Conservation (phyloP, 2,888 invertebrate species). For the Heliconius ethilla region DNA sequence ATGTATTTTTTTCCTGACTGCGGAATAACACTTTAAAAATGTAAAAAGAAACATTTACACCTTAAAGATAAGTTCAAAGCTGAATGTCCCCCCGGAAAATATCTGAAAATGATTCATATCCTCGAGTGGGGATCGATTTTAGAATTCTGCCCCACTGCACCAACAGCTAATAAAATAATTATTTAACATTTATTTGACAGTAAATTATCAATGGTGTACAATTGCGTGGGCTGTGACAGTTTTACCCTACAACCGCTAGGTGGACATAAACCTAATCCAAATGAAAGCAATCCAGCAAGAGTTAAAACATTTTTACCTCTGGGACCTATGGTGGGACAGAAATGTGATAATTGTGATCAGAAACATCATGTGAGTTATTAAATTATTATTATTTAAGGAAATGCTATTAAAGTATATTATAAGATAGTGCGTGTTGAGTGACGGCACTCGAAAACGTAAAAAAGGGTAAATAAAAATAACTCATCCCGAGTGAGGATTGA, state of each 20-base stretch:
- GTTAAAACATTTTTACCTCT: slow-evolving; percentile 85
- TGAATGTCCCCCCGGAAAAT: too few species aligned
- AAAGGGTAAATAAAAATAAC: too few species aligned
- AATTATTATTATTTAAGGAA: background rate
- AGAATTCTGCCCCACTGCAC: too few species aligned
- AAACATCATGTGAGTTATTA: slow-evolving; percentile 84
- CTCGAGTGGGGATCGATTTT: too few species aligned
- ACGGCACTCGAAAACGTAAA: background rate
- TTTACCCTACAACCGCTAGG: slow-evolving; percentile 90
- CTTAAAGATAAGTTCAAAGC: too few species aligned
- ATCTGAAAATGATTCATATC: too few species aligned
- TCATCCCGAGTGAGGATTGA: too few species aligned
- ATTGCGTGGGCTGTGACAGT: slow-evolving; percentile 95
- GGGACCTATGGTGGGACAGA: slow-evolving; percentile 84
- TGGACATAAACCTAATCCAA: slow-evolving; percentile 80
- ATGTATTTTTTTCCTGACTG: too few species aligned
- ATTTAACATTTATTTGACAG: slow-evolving; percentile 64
- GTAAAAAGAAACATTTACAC: too few species aligned
- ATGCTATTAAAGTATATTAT: background rate
- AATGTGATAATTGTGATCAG: slow-evolving; percentile 89
- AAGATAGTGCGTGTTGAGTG: background rate
- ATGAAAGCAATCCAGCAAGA: slow-evolving; percentile 77
- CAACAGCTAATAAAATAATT: too few species aligned
- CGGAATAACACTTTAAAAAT: too few species aligned
- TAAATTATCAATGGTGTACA: slow-evolving; percentile 93